phyloP scores from a whole-genome alignment of 1,140 invertebrate species.

The Sminthurides bifidus region DNA sequence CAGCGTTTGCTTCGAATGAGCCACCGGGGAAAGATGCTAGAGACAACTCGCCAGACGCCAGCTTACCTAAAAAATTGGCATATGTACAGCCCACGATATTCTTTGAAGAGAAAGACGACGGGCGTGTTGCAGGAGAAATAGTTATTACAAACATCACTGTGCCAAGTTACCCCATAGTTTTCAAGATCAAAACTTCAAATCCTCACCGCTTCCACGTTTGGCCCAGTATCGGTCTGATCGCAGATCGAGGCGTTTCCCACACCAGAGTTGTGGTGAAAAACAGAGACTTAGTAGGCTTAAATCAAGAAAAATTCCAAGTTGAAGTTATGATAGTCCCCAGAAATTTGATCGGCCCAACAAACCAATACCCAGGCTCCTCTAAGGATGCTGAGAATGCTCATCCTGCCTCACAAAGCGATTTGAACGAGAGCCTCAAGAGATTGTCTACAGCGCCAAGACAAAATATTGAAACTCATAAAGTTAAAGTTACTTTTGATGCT shows the following conservation, averaged over 20 bases:
- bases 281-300: neutral
- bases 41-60: too few relatives aligned
- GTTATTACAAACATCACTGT: neutral
- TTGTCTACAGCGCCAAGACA: too few relatives aligned
- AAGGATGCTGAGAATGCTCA: too few relatives aligned
- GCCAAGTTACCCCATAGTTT: neutral
- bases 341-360: neutral
- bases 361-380: too few relatives aligned
- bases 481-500: too few relatives aligned
- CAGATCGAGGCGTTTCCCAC: neutral
- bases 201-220: neutral
- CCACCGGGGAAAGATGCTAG: too few relatives aligned
- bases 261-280: neutral
- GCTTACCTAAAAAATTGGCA: neutral
- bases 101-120: neutral
- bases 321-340: neutral
- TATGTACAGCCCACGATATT: neutral
- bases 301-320: neutral
- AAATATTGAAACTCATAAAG: too few relatives aligned
- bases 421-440: too few relatives aligned
- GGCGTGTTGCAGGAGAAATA: neutral
- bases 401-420: too few relatives aligned
- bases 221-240: neutral
- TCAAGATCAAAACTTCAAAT: neutral
- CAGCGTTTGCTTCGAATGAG: too few relatives aligned